Evolutionary conservation across 1,140 invertebrate genomes (phyloP).

Genomic region (Caenorhabditis brenneri): DNA sequence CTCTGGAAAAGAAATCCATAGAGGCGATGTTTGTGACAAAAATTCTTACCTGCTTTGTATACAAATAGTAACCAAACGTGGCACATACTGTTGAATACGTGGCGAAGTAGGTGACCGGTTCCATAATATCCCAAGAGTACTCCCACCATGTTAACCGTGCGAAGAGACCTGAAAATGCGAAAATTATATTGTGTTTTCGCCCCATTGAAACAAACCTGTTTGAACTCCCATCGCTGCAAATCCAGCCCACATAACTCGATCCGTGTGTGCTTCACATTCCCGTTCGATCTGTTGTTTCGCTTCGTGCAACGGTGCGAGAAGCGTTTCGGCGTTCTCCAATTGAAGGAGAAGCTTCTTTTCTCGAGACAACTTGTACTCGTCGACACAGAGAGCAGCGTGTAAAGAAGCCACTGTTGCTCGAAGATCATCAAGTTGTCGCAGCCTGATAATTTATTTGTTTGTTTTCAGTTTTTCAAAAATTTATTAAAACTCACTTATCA

Average conservation of each 20-base stretch:
- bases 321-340: conserved; percentile 81
- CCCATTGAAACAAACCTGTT: too few relatives aligned
- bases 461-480: conserved; percentile 57
- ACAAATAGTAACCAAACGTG: conserved; percentile 92
- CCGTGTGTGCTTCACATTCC: conserved; percentile 79
- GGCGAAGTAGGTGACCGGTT: conserved; percentile 98
- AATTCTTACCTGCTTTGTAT: conserved; percentile 93
- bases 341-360: conserved; percentile 81
- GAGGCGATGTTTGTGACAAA: conserved; percentile 10
- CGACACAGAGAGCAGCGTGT: conserved; percentile 87
- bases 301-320: conserved; percentile 72
- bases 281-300: conserved; percentile 75
- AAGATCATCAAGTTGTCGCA: conserved; percentile 79
- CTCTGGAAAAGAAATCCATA: conserved; percentile 79
- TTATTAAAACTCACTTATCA: conserved; percentile 51
- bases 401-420: conserved; percentile 81
- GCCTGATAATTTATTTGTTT: conserved; percentile 69
- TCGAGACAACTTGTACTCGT: conserved; percentile 85
- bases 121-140: conserved; percentile 96
- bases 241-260: conserved; percentile 84
- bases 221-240: conserved; percentile 93
- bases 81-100: conserved; percentile 97
- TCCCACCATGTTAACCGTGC: conserved; percentile 98
- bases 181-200: neutral
- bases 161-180: conserved; percentile 78